phyloP scores from a whole-genome alignment of 2,113 vertebrate species.

The Pongo pygmaeus region DNA sequence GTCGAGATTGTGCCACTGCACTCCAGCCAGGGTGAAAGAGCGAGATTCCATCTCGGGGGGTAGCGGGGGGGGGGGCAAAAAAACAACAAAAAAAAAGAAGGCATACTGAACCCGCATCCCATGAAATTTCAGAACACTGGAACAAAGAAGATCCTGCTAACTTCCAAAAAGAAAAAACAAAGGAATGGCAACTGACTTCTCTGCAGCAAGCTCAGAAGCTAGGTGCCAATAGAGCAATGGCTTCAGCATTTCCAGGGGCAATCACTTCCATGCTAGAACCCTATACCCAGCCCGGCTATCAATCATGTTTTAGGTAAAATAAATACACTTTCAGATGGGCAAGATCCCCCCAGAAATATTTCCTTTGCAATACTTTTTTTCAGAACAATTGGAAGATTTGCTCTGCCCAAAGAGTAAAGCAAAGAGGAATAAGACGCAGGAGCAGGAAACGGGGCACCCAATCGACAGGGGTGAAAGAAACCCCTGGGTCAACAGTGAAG shows the following conservation, averaged over 20 bases:
- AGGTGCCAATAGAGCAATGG: accelerated
- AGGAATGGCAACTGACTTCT: background rate
- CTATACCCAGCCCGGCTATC: background rate
- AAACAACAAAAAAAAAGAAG: background rate
- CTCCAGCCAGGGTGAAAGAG: too few relatives aligned
- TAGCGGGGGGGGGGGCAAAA: too few relatives aligned
- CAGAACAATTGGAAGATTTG: background rate
- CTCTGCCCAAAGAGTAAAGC: background rate
- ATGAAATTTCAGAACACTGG: background rate
- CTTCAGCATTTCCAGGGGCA: background rate
- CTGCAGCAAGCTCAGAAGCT: background rate
- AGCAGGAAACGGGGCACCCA: background rate
- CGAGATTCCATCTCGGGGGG: too few relatives aligned
- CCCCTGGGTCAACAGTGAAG: background rate
- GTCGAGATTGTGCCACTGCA: too few relatives aligned
- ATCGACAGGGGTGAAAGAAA: background rate
- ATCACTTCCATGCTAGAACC: background rate
- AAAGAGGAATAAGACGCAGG: too few relatives aligned
- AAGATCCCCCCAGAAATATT: background rate
- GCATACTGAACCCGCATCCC: background rate
- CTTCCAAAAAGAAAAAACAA: background rate
- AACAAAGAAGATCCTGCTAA: background rate
- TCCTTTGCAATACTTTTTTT: background rate
- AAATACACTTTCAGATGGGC: background rate
- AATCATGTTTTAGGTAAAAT: background rate